Evolutionary conservation across 2,888 invertebrate species (phyloP).

Genomic region (Maniola hyperantus): DNA sequence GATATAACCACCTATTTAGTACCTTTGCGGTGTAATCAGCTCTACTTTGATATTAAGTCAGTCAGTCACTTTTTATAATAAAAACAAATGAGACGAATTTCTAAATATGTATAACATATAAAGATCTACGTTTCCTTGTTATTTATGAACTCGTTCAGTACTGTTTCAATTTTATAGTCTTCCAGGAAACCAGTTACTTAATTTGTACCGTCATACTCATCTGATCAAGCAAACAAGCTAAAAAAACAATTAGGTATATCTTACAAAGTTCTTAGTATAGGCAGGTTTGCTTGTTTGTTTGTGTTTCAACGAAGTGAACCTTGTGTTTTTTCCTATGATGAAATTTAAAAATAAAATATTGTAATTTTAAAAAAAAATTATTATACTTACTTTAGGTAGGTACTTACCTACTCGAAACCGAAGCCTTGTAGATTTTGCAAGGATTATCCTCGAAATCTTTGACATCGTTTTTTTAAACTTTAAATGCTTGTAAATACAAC

Average conservation of each 20-base stretch:
- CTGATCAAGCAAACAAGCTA: not conserved
- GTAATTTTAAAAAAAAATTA: not conserved
- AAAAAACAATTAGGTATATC: not conserved
- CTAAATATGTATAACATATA: not conserved
- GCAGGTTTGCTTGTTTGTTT: not conserved
- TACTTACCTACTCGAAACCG: not conserved
- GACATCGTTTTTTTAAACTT: no score
- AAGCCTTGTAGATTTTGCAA: constrained; percentile 12
- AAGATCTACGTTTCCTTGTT: not conserved
- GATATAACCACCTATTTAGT: no score
- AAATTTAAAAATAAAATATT: constrained; percentile 1
- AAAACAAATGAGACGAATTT: no score
- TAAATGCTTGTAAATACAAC: no score
- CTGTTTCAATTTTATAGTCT: not conserved
- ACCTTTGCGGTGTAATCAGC: no score
- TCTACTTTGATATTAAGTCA: no score
- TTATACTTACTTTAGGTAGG: no score
- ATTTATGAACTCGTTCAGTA: not conserved
- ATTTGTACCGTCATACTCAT: constrained; percentile 9
- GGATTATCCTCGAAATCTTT: not conserved
- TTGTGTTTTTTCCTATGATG: constrained; percentile 23
- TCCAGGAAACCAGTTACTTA: constrained; percentile 4
- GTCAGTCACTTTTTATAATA: no score
- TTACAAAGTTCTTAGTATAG: not conserved
- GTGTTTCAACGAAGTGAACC: constrained; percentile 6